Conservation (phyloP, 2,888 invertebrate genomes). For the Drosophila melanosoma region DNA sequence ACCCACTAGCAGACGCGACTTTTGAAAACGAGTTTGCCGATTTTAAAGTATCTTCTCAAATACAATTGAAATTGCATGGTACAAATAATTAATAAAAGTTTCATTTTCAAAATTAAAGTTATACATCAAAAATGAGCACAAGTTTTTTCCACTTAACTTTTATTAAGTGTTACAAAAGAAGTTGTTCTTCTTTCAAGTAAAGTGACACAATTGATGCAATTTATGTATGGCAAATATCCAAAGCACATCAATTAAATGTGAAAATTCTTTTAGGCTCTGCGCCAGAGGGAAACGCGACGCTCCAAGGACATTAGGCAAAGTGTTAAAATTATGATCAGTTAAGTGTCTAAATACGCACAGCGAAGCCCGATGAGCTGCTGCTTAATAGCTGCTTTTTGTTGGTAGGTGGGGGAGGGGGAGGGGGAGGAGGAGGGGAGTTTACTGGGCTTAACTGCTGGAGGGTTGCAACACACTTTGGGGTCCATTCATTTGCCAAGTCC, state of each 20-base stretch:
- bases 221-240: not conserved
- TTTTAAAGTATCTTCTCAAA: not conserved
- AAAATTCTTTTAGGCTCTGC: not conserved
- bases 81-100: not conserved
- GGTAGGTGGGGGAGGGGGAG: not conserved
- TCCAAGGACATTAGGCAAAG: constrained; percentile 66
- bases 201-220: not conserved
- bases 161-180: not conserved
- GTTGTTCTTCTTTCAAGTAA: no score
- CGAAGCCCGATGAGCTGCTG: constrained; percentile 28
- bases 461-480: constrained; percentile 40
- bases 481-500: constrained; percentile 42
- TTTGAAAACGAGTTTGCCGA: constrained; percentile 10
- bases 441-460: constrained; percentile 15
- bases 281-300: constrained; percentile 17
- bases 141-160: not conserved
- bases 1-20: constrained; percentile 23
- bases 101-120: not conserved
- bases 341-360: constrained; percentile 76
- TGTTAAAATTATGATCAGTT: constrained; percentile 79
- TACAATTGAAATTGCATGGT: not conserved
- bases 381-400: constrained; percentile 20
- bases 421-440: not conserved
- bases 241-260: not conserved
- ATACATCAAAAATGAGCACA: not conserved